Base-by-base conservation (phyloP, 1,140 invertebrate species). In the Samia ricini region DNA sequence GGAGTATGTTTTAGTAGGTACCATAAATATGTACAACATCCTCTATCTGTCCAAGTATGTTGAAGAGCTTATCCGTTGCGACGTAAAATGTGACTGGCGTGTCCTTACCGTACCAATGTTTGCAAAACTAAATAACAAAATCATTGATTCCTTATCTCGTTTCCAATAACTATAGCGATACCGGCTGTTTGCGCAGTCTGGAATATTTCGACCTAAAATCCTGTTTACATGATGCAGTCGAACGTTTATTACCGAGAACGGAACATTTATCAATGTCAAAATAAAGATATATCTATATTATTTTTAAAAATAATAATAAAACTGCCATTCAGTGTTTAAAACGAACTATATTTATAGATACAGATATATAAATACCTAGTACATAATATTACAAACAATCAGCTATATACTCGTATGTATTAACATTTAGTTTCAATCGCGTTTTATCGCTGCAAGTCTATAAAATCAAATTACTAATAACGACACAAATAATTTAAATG, bases 81-180 rank as follows among this genome's bases (percentile, higher is more conserved):
- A 15, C 22, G 50, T 51, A 51, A 55, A 55, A 24, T 55, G 52
- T 55, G 22, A 55, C 22, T 23, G 20, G 12, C 22, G 22, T 55
- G 52, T 55, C 52, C 21, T 55, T 55, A 55, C 20, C 33, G 24
- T 10, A 24, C 52, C 22, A 4, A n/a, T 24, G 18, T 55, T 55
- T 55, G 52, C 52, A 55, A 24, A 55, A 12, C 21, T 22, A n/a
- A n/a, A 22, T 23, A 42, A 42, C 33, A 15, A 42, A 42, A 7
- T 42, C 33, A 23, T 55, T 24, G 52, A 55, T 55, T 65, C 26
- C 54, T 61, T 65, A 65, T 65, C 64, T 19, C 2, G 50, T 49
- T 65, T 60, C 59, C 26, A 52, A 50, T 24, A 49, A 63, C 51
- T 49, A 36, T 12, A 1, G 52, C 52, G 52, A 55, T 55, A 55